Base-by-base conservation (phyloP, 2,888 invertebrate species). In the Idaea biselata region DNA sequence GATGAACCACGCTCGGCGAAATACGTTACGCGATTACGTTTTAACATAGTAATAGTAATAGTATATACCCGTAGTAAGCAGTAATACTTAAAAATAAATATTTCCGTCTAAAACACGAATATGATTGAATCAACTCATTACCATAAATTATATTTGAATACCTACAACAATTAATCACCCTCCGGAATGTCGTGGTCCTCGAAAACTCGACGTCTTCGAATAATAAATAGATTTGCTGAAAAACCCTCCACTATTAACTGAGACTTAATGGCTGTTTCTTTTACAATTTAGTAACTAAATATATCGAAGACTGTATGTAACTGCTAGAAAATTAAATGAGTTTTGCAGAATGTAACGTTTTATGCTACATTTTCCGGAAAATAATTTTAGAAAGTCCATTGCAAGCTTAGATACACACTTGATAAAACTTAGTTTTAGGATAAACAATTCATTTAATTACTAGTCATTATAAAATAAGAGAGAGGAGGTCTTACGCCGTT, bases 151-250 rank as follows among this genome's bases (percentile, higher is more conserved):
- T 65, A 85, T 86, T 89, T 85, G 79, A 86, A 86, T 84, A 85
- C 73, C 85, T 84, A 85, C 73, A 68, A 75, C 73, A 79, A 89
- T 88, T 83, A 86, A 88, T 89, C 84, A 84, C 78, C 75, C 75
- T 69, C 73, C 73, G 66, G 67, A 80, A 77, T 79, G 82, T 76
- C 81, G 71, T 66, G 77, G 73, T 78, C n/a, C n/a, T n/a, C n/a
- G n/a, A n/a, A 81, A 84, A 80, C 73, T 77, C 73, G 71, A 76
- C 80, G 70, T 79, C 82, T 79, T 69, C 55, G 77, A 76, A 81
- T 83, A 84, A 84, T 80, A 84, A 85, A 86, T 81, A 84, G 80
- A 75, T 69, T 69, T 69, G 65, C 63, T 69, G 69, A 65, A 71
- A 68, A 70, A 72, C 72, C 72, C 72, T 62, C 63, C 70, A 68